Base-by-base conservation (phyloP, 2,113 vertebrate genomes). In the Hippocampus abdominalis region DNA sequence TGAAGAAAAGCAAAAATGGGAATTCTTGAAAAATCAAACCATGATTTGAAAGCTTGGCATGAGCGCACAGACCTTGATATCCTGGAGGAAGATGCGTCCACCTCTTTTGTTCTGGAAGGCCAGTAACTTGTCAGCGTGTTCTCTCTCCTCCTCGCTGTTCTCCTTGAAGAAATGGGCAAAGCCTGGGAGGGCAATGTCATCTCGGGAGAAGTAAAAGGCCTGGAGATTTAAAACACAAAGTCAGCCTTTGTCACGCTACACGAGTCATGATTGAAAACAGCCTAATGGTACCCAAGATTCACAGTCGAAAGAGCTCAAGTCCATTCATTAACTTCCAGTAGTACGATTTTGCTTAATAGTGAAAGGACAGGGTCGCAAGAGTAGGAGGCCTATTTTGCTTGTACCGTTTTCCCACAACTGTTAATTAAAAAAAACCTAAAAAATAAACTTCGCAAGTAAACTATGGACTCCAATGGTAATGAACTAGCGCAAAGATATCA, bases 91-190 rank as follows among this genome's bases (percentile, higher is more conserved):
- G 48, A 92, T 88, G 53, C 92, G 89, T 8, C 94, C 94, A 1
- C 94, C 94, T 1, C 94, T 89, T 2, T 92, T 91, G 88, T 94
- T 96, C 83, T 96, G 94, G 76, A 94, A 90, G 66, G 90, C 80
- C 71, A 96, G 73, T 36, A 96, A 87, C 51, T 92, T 93, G 29
- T 95, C 84, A 0, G 93, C 90, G 0, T 93, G 92, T 76, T 95
- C 94, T 1, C 84, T 78, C 79, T 96, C 94, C 80, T 95, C 92
- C 0, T 93, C 74, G 0, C 92, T 92, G 85, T 91, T 85, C 75
- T 95, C 91, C 69, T 89, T 93, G 87, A 95, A 95, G 87, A 94
- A 95, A 23, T 92, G 92, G 6, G 92, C 23, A 42, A 96, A 94
- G 3, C 94, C 93, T 12, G 77, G 62, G 20, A 96, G 87, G 2